phyloP scores from a whole-genome alignment of 1,140 invertebrate genomes.

The Anagrus nilaparvatae region DNA sequence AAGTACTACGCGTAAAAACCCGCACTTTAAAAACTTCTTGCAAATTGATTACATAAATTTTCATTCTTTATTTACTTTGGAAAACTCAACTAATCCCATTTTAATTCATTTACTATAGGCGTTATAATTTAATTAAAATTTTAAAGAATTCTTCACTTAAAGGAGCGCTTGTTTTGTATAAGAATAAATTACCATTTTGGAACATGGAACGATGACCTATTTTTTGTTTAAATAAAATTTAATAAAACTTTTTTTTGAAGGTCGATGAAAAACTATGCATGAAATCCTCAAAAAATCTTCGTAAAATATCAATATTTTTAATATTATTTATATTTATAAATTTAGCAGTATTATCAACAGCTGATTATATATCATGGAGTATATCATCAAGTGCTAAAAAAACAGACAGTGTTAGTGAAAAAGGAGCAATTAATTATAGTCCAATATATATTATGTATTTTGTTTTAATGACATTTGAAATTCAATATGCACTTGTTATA shows the following conservation, averaged over 20 bases:
- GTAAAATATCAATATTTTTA: conserved; percentile 22
- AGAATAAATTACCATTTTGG: too few species aligned
- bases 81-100: too few species aligned
- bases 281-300: conserved; percentile 21
- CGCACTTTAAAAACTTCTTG: too few species aligned
- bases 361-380: conserved; percentile 30
- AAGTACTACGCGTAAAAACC: too few species aligned
- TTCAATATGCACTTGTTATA: conserved; percentile 32
- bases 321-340: conserved; percentile 16
- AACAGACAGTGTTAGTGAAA: conserved; percentile 17
- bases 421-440: conserved; percentile 35
- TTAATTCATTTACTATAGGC: too few species aligned
- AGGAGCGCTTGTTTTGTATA: neutral
- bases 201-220: too few species aligned
- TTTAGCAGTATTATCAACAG: conserved; percentile 21
- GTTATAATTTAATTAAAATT: neutral
- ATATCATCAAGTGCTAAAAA: conserved; percentile 21
- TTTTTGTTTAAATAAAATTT: too few species aligned
- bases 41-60: too few species aligned
- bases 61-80: too few species aligned
- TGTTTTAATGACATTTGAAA: conserved; percentile 30
- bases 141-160: conserved; percentile 1
- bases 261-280: conserved; percentile 29
- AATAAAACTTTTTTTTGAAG: conserved; percentile 20
- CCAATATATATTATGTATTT: conserved; percentile 37